Evolutionary conservation across 1,140 invertebrate genomes (phyloP).

Genomic region (Caenorhabditis tropicalis): DNA sequence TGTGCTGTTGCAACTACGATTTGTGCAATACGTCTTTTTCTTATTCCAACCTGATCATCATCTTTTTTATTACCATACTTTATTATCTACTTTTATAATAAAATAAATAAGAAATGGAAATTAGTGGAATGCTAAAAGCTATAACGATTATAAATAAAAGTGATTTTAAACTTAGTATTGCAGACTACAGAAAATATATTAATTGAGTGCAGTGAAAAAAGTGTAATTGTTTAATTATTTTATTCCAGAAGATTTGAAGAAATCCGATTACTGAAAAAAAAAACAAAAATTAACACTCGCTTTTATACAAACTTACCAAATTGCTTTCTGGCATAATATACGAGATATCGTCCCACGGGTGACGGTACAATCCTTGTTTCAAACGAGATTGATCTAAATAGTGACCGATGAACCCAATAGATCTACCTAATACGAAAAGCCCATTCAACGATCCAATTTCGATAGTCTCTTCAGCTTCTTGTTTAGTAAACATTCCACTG

Average conservation of each 20-base stretch:
- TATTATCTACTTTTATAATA: background rate
- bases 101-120: background rate
- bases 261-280: background rate
- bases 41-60: no score
- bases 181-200: background rate
- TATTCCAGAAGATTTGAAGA: background rate
- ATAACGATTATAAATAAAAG: background rate
- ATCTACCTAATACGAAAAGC: constrained; percentile 94
- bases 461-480: constrained; percentile 95
- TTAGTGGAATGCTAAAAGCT: background rate
- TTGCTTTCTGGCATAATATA: constrained; percentile 86
- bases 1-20: background rate
- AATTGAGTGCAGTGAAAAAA: background rate
- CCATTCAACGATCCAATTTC: constrained; percentile 98
- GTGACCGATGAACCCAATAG: constrained; percentile 98
- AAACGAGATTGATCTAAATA: constrained; percentile 97
- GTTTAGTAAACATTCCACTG: constrained; percentile 89
- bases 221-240: background rate
- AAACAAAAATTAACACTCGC: background rate
- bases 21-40: background rate
- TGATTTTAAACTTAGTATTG: background rate
- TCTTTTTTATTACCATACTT: background rate
- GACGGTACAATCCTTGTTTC: constrained; percentile 97
- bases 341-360: constrained; percentile 99
- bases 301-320: background rate